Evolutionary conservation across 2,113 vertebrate species (phyloP).

Genomic region (Narcine bancroftii): DNA sequence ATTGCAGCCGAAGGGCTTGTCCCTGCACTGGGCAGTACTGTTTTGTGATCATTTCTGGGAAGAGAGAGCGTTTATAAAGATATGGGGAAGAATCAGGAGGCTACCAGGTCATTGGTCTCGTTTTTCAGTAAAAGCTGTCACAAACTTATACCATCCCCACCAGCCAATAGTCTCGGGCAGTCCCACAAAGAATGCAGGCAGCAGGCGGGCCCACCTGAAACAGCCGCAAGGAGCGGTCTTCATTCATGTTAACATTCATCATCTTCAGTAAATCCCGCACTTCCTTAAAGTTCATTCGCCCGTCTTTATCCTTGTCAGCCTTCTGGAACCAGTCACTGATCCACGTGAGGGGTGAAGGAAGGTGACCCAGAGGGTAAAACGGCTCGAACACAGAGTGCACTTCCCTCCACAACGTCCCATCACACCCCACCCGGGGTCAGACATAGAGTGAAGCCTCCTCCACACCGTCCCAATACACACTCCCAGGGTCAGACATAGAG

Average conservation of each 20-base stretch:
- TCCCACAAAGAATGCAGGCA: neutral
- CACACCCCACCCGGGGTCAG: neutral
- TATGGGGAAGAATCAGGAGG: too few species aligned
- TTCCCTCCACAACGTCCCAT: neutral
- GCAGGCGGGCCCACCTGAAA: conserved; percentile 62
- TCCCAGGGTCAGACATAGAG: conserved; percentile 1
- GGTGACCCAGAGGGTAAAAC: neutral
- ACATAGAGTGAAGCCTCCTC: neutral
- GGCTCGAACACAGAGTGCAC: neutral
- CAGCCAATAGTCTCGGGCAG: too few species aligned
- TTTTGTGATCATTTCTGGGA: too few species aligned
- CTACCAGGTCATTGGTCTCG: too few species aligned
- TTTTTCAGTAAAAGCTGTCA: too few species aligned
- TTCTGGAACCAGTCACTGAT: conserved; percentile 86
- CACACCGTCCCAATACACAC: neutral
- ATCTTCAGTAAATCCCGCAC: conserved; percentile 74
- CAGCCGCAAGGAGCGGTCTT: conserved; percentile 70
- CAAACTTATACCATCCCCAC: too few species aligned
- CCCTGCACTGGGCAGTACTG: too few species aligned
- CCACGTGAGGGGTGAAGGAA: conserved; percentile 74
- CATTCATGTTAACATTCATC: conserved; percentile 91
- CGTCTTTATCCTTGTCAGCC: conserved; percentile 88
- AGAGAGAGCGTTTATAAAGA: too few species aligned
- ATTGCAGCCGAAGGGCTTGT: too few species aligned
- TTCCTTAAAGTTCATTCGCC: conserved; percentile 84